A percentile compares a stretch with the other conserved stretches of the same genome.
Conservation (phyloP, 2,797 vertebrate species). For the Anniella stebbinsi region DNA sequence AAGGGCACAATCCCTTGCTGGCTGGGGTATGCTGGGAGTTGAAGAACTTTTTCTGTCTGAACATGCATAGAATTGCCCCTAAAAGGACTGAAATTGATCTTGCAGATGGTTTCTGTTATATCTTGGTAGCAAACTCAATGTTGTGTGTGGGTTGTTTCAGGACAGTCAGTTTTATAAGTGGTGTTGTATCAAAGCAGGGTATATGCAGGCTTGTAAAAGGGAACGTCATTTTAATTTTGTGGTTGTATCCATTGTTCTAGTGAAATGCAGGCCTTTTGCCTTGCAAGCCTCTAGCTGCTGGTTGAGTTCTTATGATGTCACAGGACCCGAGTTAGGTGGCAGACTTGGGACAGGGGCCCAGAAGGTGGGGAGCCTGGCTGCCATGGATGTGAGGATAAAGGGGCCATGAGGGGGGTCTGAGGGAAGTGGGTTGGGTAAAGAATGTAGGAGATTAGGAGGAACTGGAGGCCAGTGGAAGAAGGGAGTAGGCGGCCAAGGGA, state of each 20-base stretch:
- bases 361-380: neutral
- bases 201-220: neutral
- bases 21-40: too few species aligned
- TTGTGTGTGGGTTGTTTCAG: neutral
- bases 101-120: neutral
- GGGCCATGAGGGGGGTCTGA: neutral
- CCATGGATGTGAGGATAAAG: conserved; percentile 29
- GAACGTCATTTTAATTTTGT: too few species aligned
- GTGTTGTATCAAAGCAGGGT: neutral
- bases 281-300: neutral
- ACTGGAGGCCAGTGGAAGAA: neutral
- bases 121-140: neutral
- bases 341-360: too few species aligned
- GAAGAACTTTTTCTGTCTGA: too few species aligned
- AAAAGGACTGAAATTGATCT: neutral
- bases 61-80: too few species aligned
- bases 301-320: conserved; percentile 37
- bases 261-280: neutral
- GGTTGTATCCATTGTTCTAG: neutral
- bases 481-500: neutral
- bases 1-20: too few species aligned
- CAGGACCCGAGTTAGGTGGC: neutral
- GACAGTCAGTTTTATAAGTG: neutral
- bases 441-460: neutral
- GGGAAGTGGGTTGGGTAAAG: neutral